Evolutionary conservation across 2,888 invertebrate species (phyloP), one percentile per base, ranked within the genome.

Genomic region (Sphecodes monilicornis): DNA sequence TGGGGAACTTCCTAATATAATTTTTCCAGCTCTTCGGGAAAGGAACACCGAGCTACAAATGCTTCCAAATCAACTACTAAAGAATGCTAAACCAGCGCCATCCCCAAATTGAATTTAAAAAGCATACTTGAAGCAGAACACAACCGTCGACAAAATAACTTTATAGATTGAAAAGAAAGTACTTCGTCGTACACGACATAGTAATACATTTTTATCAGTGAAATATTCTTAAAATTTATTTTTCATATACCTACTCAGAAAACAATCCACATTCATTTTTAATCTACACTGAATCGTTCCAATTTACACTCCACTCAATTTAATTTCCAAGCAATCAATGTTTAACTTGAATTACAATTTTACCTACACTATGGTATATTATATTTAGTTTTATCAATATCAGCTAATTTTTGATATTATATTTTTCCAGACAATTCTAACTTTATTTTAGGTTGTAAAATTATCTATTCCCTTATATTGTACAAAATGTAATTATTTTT

Each of bases 1-100:
- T n/a, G 11, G n/a, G 11, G 68, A 39, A 68, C 36, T 68, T 39
- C 39, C 10, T 22, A 68, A 68, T 68, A 68, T 39, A 39, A 68
- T 68, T 68, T 68, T 68, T 68, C 68, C 68, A 68, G 39, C 39
- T 68, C 68, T 39, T 68, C n/a, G 68, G 4, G n/a, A 39, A 39
- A 36, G 11, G 68, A 68, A 68, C 32, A 13, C 39, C 22, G 68
- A 68, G n/a, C 68, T 68, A n/a, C 68, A 68, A 68, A 68, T n/a
- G 22, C 11, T 39, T 39, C 22, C n/a, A 39, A 68, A 36, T 68
- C 68, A 36, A n/a, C 39, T n/a, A 36, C n/a, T n/a, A 5, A 39
- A 68, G n/a, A 68, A 68, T 39, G 32, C 66, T 36, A 39, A 11
- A 36, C 36, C 22, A 36, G 32, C 18, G 8, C 3, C 4, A 22